phyloP scores from a whole-genome alignment of 2,888 invertebrate genomes.

The Lasioglossum morio region DNA sequence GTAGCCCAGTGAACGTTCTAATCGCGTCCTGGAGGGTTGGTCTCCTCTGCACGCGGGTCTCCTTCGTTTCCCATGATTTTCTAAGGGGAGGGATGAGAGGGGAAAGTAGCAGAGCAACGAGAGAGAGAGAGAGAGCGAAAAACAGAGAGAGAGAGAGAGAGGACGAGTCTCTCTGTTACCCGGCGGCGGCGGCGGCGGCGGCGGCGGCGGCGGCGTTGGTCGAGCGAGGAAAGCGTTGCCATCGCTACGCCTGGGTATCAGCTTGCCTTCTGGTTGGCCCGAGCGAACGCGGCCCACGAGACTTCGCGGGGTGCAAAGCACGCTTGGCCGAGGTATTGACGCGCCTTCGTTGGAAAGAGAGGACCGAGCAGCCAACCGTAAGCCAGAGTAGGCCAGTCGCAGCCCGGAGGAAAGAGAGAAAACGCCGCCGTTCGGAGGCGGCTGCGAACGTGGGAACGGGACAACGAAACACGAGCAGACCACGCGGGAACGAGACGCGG shows the following conservation, averaged over 20 bases:
- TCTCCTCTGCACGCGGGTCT: slow-evolving; percentile 10
- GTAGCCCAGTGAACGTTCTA: slow-evolving; percentile 55
- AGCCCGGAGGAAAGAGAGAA: not conserved
- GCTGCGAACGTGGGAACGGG: slow-evolving; percentile 9
- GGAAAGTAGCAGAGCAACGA: not conserved
- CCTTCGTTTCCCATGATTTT: slow-evolving; percentile 34
- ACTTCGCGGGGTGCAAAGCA: slow-evolving; percentile 57
- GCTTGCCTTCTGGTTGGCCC: slow-evolving; percentile 82
- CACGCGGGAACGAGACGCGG: not conserved
- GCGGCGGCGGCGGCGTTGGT: slow-evolving; percentile 21
- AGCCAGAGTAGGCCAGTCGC: slow-evolving; percentile 11
- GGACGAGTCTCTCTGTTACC: slow-evolving; percentile 1
- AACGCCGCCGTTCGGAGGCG: not conserved
- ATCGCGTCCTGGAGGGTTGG: slow-evolving; percentile 28
- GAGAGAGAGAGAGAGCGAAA: not conserved
- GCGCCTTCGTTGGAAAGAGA: slow-evolving; percentile 56
- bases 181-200: slow-evolving; percentile 28
- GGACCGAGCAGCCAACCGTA: slow-evolving; percentile 9
- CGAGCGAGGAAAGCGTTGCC: slow-evolving; percentile 79
- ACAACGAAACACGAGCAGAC: not conserved
- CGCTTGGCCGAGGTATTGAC: slow-evolving; percentile 60
- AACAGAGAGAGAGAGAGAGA: not conserved
- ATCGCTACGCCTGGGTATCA: slow-evolving; percentile 84
- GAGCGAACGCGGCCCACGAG: slow-evolving; percentile 64
- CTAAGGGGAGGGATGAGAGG: not conserved